Evolutionary conservation across 2,888 invertebrate genomes (phyloP), one percentile per base, ranked within the genome.

Genomic region (Neoscelio sp.): DNA sequence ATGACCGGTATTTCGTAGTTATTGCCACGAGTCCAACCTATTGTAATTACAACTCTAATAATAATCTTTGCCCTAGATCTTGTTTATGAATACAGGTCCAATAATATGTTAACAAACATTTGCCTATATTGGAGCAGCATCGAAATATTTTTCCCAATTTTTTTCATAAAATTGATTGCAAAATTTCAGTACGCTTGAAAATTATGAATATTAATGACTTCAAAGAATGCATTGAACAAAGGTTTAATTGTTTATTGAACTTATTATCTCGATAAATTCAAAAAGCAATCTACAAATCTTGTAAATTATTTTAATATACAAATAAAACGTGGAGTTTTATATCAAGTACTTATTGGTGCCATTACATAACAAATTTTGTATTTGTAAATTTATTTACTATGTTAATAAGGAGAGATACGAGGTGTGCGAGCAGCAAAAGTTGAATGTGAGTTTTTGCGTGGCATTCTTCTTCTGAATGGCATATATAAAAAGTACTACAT

Each of bases 21-120:
- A 33, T 44, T 23, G 6, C 3, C 6, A 23, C 23, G 35, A 73
- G 35, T 73, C 44, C 48, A 4, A 13, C 23, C 54, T 4, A 54
- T 56, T 54, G 54, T 56, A 73, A 73, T 73, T 73, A 73, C 50
- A 46, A 64, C 28, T 73, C 73, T 64, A 56, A 64, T 73, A 73
- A 73, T 73, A 73, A 73, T 64, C 56, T 64, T 73, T 50, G 1
- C 17, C 20, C 26, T 8, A 10, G 18, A 64, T 64, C 64, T 73
- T 30, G 56, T 50, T 60, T 42, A 54, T 64, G 60, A 10, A 35
- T 2, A n/a, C 40, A 8, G 20, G 35, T 35, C 42, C 46, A 46
- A 46, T 38, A 68, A 68, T 17, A 46, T 38, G 46, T 26, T 56
- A 56, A 56, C 23, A 7, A 23, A 12, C 23, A 23, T 26, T 46